Percentiles rank a stretch among this genome's conserved stretches.
These are phyloP conservation scores for Irena cyanogastra DNA, from an alignment of 2,113 vertebrate genomes.

Conservation along the genomic window DNA sequence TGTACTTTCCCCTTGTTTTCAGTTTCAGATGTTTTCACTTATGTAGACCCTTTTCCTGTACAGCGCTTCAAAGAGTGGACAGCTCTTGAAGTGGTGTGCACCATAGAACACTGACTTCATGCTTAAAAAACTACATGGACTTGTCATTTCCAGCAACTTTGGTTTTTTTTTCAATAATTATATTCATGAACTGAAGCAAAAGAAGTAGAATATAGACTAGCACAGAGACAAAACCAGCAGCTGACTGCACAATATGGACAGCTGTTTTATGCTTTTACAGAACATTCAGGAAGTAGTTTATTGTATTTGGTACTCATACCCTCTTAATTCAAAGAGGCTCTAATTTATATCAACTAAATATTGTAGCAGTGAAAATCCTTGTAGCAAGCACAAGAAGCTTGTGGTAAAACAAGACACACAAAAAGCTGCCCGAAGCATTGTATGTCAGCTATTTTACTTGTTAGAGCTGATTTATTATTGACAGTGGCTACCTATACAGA, in stretches of 20 bases:
- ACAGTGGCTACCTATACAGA: background rate
- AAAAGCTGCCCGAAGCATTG: background rate
- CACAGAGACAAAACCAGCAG: background rate
- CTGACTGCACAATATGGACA: background rate
- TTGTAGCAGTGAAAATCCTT: background rate
- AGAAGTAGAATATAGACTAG: background rate
- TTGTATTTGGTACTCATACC: background rate
- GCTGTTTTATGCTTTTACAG: background rate
- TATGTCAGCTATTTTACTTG: background rate
- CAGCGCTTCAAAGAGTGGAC: accelerated
- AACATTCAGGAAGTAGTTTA: background rate
- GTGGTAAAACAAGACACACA: background rate
- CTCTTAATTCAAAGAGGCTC: background rate
- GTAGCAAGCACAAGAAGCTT: background rate
- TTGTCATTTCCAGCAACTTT: background rate
- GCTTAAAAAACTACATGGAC: background rate
- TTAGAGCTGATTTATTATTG: background rate
- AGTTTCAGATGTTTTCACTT: background rate
- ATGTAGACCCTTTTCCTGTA: background rate
- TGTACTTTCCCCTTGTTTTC: background rate
- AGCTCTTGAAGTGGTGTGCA: background rate
- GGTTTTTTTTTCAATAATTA: background rate
- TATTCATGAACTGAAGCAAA: background rate
- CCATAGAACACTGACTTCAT: background rate
- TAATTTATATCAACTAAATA: background rate